Evolutionary conservation across 2,113 vertebrate species (phyloP).

Genomic region (Notarius quadriscutis): DNA sequence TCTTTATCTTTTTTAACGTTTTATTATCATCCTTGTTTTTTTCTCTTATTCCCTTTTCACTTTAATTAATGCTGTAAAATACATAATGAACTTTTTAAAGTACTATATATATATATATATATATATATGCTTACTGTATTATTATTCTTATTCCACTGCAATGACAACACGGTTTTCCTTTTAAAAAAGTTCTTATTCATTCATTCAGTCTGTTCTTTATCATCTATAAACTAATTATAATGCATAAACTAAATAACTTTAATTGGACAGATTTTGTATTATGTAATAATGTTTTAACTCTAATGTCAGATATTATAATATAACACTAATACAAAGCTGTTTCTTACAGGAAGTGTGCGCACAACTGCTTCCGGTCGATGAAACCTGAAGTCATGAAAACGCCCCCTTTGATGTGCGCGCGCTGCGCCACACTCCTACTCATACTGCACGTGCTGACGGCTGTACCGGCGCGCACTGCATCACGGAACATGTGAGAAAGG

Average conservation of each 20-base stretch:
- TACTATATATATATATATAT: too few species aligned
- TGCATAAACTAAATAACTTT: too few species aligned
- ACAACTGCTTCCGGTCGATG: neutral
- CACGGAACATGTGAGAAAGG: conserved; percentile 36
- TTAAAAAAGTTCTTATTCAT: neutral
- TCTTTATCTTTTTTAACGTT: neutral
- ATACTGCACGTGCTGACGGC: too few species aligned
- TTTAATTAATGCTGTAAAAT: neutral
- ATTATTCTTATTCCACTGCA: neutral
- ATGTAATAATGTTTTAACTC: neutral
- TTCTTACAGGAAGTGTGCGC: neutral
- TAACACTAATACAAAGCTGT: neutral
- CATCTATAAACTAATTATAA: too few species aligned
- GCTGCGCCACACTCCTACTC: conserved; percentile 25
- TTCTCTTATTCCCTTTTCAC: neutral
- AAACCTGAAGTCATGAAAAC: conserved; percentile 12
- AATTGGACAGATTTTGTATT: neutral
- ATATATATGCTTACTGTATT: neutral
- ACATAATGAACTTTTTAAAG: too few species aligned
- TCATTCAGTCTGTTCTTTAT: neutral
- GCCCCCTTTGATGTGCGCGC: conserved; percentile 23
- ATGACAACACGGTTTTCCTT: neutral
- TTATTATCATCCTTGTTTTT: neutral
- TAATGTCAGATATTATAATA: neutral
- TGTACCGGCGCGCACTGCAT: neutral